phyloP scores from a whole-genome alignment of 2,113 vertebrate genomes.

The Podocnemis expansa region DNA sequence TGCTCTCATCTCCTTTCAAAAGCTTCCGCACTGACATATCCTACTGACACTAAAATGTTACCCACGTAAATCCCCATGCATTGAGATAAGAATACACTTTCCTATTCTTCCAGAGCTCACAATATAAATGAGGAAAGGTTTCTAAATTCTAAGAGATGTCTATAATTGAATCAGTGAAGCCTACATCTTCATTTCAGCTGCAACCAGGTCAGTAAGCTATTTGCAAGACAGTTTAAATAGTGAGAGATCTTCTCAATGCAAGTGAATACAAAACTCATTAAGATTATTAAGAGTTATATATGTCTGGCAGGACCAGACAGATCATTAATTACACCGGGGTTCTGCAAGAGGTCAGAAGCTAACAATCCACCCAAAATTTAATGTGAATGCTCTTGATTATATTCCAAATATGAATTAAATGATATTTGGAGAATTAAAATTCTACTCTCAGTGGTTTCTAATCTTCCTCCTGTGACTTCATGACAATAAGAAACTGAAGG shows the following conservation, averaged over 20 bases:
- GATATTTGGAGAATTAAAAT: not conserved
- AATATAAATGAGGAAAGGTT: not conserved
- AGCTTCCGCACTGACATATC: not conserved
- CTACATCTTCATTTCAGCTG: conserved; percentile 31
- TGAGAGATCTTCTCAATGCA: not conserved
- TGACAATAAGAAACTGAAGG: not conserved
- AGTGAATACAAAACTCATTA: not conserved
- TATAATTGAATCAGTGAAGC: not conserved
- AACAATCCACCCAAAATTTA: not conserved
- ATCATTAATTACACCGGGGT: too few species aligned
- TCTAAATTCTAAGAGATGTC: not conserved
- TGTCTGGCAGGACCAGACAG: too few species aligned
- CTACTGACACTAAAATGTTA: not conserved
- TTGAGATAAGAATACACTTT: conserved; percentile 3
- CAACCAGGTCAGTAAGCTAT: not conserved
- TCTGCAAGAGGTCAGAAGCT: not conserved
- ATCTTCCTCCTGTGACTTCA: not conserved
- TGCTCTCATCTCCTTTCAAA: not conserved
- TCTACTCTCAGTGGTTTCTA: not conserved
- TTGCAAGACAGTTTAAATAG: not conserved
- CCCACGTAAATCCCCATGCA: not conserved
- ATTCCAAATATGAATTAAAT: not conserved
- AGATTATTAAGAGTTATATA: not conserved
- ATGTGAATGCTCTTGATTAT: not conserved
- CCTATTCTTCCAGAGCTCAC: conserved; percentile 17